Base-by-base conservation (phyloP, 1,140 invertebrate genomes). In the Cydia pomonella region DNA sequence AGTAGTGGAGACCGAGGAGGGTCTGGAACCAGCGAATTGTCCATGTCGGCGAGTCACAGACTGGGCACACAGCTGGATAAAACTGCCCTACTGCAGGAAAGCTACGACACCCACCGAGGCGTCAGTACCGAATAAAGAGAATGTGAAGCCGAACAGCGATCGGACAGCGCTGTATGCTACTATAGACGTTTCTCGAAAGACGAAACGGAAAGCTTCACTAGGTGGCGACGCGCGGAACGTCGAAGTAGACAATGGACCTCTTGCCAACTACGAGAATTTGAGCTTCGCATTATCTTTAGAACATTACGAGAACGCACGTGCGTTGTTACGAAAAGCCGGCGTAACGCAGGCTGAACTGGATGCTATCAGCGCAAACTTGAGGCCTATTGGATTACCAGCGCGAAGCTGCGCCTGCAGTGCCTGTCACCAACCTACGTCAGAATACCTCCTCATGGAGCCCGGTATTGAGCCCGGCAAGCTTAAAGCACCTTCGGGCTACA, bases 371-470 rank as follows among this genome's bases (percentile, higher is more conserved):
- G 85, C 88, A 53, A 92, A 93, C 72, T 82, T 93, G 27, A 92
- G 87, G 75, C 85, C 90, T 2, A 73, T 81, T 16, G 76, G 78
- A 0, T 79, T 91, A 62, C 72, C 76, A n/a, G 73, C 78, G 3
- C 75, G 72, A 0, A 80, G 83, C 53, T 90, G 79, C 83, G 88
- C 75, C 76, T 95, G 75, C 95, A 95, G 47, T 64, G 21, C 71
- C 25, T 33, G 64, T 12, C 38, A 5, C 47, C 74, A 16, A 86
- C 92, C 38, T 94, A 94, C 50, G 95, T 59, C 53, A 3, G 53
- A 96, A 83, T 96, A 96, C 77, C 85, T 96, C 13, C 89, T 96
- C 83, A 96, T 96, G 95, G 95, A 96, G 83, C 95, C 95, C 0
- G 80, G 80, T 3, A 75, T 85, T 69, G 89, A 87, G 21, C 79